Conservation (phyloP, 2,888 invertebrate genomes). For the Drosophila multiciliata region DNA sequence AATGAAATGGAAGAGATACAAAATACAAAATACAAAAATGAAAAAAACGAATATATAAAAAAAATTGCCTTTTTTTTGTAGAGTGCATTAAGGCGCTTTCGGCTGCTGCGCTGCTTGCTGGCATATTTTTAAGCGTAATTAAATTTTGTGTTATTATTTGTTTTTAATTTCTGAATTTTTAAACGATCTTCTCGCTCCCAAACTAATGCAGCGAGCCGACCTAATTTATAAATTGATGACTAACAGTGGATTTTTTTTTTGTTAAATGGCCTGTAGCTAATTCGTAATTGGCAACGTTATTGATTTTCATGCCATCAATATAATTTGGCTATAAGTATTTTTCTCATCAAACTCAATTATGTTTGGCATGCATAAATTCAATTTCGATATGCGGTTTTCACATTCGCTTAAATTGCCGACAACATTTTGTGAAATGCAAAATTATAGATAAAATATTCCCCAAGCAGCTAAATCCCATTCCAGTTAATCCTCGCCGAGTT, state of each 20-base stretch:
- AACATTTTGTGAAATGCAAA: background rate
- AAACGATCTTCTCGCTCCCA: conserved; percentile 34
- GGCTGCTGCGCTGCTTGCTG: conserved; percentile 2
- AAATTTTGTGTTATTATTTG: conserved; percentile 63
- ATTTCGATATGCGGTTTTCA: background rate
- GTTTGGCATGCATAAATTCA: background rate
- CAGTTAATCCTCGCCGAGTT: background rate
- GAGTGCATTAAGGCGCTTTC: conserved; percentile 11
- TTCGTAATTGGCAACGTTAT: background rate
- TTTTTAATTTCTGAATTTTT: conserved; percentile 69
- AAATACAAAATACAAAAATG: conserved; percentile 14
- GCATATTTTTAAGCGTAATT: conserved; percentile 45
- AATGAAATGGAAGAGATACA: conserved; percentile 42
- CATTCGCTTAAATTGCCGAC: background rate
- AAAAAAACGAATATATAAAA: conserved; percentile 24
- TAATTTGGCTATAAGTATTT: background rate
- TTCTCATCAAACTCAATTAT: background rate
- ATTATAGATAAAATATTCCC: background rate
- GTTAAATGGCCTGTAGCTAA: background rate
- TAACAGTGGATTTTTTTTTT: conserved; percentile 4
- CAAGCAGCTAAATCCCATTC: background rate
- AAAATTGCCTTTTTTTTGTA: conserved; percentile 15
- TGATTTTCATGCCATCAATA: background rate
- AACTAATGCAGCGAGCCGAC: conserved; percentile 4
- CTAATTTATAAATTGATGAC: conserved; percentile 15